phyloP scores from a whole-genome alignment of 2,888 invertebrate species.

The Acanthosepion lycidas region DNA sequence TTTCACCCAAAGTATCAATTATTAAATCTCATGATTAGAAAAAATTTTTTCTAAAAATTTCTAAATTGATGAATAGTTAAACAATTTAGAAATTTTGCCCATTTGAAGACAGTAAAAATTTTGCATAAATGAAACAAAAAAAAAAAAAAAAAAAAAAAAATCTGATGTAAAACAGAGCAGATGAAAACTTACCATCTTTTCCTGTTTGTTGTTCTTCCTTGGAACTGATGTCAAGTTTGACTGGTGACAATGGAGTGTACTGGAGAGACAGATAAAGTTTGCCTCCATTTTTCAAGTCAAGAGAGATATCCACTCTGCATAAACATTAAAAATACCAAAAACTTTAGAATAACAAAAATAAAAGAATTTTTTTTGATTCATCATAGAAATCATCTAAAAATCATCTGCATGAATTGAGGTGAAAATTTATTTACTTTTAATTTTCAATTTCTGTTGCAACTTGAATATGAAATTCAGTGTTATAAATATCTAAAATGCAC shows the following conservation, averaged over 20 bases:
- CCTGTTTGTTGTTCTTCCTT: conserved; percentile 55
- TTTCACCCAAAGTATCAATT: no score
- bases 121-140: neutral
- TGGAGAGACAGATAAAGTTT: conserved; percentile 75
- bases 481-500: no score
- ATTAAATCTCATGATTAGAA: no score
- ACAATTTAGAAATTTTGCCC: no score
- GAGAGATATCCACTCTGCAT: conserved; percentile 74
- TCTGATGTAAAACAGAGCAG: neutral
- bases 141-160: neutral
- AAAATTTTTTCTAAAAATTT: no score
- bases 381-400: no score
- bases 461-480: no score
- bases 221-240: conserved; percentile 74
- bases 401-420: no score
- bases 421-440: no score
- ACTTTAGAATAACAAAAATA: neutral
- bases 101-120: neutral
- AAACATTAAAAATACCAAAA: conserved; percentile 50
- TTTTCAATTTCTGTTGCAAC: no score
- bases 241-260: conserved; percentile 75
- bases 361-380: neutral
- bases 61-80: no score
- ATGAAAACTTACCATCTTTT: conserved; percentile 59
- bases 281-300: conserved; percentile 74